Percentiles rank a stretch among this genome's conserved stretches.
phyloP scores from a whole-genome alignment of 2,113 vertebrate genomes.

The Pristiophorus japonicus region DNA sequence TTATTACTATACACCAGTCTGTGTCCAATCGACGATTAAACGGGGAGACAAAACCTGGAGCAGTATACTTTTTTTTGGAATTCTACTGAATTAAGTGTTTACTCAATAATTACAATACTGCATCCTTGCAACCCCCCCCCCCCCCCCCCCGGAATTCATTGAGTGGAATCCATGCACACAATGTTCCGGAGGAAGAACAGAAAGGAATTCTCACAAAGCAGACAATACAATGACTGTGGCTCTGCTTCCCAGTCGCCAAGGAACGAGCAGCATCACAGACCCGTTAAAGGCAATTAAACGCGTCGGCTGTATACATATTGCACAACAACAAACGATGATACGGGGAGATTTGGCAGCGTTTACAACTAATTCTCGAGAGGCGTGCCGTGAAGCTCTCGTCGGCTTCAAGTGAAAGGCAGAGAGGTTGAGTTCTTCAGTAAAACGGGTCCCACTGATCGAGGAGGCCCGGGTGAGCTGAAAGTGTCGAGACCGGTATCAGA shows the following conservation, averaged over 20 bases:
- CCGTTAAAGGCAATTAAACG: constrained; percentile 7
- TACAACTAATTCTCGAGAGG: constrained; percentile 22
- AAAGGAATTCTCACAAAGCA: constrained; percentile 40
- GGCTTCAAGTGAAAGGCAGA: constrained; percentile 37
- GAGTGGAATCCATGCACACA: constrained; percentile 32
- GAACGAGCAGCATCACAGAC: background rate
- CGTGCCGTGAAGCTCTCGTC: background rate
- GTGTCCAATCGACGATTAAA: too few species aligned
- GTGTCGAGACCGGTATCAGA: constrained; percentile 5
- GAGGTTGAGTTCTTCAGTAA: constrained; percentile 26
- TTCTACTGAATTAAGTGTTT: background rate
- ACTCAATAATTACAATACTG: constrained; percentile 5
- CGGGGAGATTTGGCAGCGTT: constrained; percentile 34
- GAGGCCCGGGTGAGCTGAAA: constrained; percentile 1
- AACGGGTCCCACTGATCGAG: background rate
- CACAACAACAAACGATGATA: background rate
- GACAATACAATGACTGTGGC: background rate
- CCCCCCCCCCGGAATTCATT: background rate
- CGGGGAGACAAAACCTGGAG: too few species aligned
- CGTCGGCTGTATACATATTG: constrained; percentile 3
- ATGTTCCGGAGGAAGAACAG: constrained; percentile 12
- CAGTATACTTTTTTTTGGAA: background rate
- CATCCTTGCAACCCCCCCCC: background rate
- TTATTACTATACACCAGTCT: too few species aligned
- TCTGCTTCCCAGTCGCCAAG: constrained; percentile 1